A percentile compares a stretch with the other conserved stretches of the same genome.
These are phyloP conservation scores for Lagopus leucura DNA, from an alignment of 2,113 vertebrate genomes.

Conservation along the genomic window DNA sequence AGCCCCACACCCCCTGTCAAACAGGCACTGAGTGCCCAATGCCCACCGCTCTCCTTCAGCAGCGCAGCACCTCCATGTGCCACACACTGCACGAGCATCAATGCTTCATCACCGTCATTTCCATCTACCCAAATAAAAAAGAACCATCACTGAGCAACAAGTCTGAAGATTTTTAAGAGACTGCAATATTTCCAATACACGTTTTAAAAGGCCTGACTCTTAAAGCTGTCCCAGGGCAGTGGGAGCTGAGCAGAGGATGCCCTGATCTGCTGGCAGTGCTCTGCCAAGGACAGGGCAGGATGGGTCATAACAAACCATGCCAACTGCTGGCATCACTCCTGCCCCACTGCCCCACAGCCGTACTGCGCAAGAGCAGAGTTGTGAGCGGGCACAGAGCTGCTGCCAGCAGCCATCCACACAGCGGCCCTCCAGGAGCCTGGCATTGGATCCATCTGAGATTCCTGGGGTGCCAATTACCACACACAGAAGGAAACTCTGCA, in stretches of 20 bases:
- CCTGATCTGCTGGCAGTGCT: too few species aligned
- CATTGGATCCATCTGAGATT: not conserved
- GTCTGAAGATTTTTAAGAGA: constrained; percentile 51
- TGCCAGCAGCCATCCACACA: not conserved
- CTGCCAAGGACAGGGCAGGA: not conserved
- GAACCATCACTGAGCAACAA: constrained; percentile 55
- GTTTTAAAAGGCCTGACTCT: constrained; percentile 30
- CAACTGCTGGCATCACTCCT: too few species aligned
- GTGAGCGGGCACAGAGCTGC: not conserved
- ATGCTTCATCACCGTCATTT: constrained; percentile 14
- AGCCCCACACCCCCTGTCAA: not conserved
- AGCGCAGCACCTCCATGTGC: accelerated
- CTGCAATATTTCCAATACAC: constrained; percentile 40
- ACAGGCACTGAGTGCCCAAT: accelerated
- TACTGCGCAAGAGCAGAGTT: accelerated
- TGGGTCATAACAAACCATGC: not conserved
- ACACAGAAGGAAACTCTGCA: not conserved
- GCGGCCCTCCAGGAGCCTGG: not conserved
- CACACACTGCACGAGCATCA: not conserved
- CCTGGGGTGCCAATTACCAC: constrained; percentile 37
- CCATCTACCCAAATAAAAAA: constrained; percentile 45
- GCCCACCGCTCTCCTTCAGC: not conserved
- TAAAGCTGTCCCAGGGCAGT: not conserved
- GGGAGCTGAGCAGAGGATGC: not conserved
- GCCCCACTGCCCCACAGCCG: not conserved